These are phyloP conservation scores for Nebria ingens DNA, from an alignment of 1,140 invertebrate genomes.

Conservation along the genomic window DNA sequence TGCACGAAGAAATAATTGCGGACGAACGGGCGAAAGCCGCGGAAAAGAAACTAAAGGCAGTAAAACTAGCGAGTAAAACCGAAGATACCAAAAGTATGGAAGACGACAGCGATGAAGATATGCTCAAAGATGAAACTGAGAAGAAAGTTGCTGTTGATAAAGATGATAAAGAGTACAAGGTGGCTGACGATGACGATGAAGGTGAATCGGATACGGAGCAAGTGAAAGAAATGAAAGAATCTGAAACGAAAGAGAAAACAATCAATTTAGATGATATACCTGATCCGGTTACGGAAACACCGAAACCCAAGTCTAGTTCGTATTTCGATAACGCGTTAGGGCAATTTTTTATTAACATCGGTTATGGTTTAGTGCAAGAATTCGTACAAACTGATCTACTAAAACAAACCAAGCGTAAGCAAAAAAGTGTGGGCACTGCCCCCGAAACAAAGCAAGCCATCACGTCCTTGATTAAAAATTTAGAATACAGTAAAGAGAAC, in stretches of 20 bases:
- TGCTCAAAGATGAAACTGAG: constrained; percentile 36
- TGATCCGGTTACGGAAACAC: constrained; percentile 39
- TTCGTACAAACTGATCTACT: constrained; percentile 85
- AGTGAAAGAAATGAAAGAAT: constrained; percentile 38
- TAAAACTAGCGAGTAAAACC: constrained; percentile 20
- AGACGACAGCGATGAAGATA: constrained; percentile 27
- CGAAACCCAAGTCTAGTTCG: constrained; percentile 40
- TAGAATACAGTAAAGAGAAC: constrained; percentile 79
- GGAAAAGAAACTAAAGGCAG: constrained; percentile 31
- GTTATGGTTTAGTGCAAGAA: constrained; percentile 83
- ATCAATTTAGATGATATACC: constrained; percentile 38
- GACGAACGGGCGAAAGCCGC: constrained; percentile 34
- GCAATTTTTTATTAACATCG: constrained; percentile 88
- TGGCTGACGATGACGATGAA: constrained; percentile 37
- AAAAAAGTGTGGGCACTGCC: constrained; percentile 49
- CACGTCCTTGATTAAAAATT: constrained; percentile 65
- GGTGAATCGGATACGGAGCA: constrained; percentile 40
- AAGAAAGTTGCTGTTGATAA: constrained; percentile 33
- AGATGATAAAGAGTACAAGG: constrained; percentile 37
- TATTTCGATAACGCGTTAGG: constrained; percentile 82
- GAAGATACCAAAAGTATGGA: constrained; percentile 32
- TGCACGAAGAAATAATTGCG: constrained; percentile 41
- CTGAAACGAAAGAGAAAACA: constrained; percentile 42
- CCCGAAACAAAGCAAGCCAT: constrained; percentile 66
- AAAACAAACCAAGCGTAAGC: constrained; percentile 74